Percentiles rank a stretch among this genome's conserved stretches.
These are phyloP conservation scores for Girardinus metallicus DNA, from an alignment of 2,797 vertebrate species.

Conservation along the genomic window DNA sequence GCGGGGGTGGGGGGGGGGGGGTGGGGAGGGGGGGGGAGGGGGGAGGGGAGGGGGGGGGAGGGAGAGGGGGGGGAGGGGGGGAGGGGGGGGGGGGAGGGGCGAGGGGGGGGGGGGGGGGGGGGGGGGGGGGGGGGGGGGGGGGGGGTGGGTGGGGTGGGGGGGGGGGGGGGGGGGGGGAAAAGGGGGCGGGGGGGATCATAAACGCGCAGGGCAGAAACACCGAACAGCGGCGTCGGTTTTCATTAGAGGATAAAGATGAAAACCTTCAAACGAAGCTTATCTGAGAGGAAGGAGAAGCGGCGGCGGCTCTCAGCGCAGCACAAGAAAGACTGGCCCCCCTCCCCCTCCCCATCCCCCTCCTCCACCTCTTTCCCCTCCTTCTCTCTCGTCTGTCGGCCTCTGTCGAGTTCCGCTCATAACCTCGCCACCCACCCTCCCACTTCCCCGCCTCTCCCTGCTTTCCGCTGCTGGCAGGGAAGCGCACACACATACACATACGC, in stretches of 20 bases:
- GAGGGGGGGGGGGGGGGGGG: too few species aligned
- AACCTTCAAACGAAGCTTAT: constrained; percentile 71
- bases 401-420: constrained; percentile 80
- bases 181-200: background rate
- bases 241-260: constrained; percentile 63
- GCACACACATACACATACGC: background rate
- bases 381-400: constrained; percentile 74
- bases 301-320: constrained; percentile 72
- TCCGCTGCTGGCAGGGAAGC: constrained; percentile 68
- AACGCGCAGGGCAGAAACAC: constrained; percentile 27
- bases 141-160: too few species aligned
- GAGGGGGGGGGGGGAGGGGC: too few species aligned
- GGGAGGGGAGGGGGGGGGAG: too few species aligned
- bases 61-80: too few species aligned
- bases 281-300: constrained; percentile 71
- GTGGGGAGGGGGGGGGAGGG: too few species aligned
- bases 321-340: constrained; percentile 48
- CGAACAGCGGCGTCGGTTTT: constrained; percentile 31
- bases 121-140: background rate
- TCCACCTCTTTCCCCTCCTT: constrained; percentile 12
- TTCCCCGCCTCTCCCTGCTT: constrained; percentile 73
- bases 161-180: too few species aligned
- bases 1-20: too few species aligned
- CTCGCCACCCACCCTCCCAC: constrained; percentile 76
- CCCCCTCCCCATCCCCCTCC: constrained; percentile 6